These are phyloP conservation scores for Tenthredo mesomela DNA, from an alignment of 2,888 invertebrate genomes.

Conservation along the genomic window DNA sequence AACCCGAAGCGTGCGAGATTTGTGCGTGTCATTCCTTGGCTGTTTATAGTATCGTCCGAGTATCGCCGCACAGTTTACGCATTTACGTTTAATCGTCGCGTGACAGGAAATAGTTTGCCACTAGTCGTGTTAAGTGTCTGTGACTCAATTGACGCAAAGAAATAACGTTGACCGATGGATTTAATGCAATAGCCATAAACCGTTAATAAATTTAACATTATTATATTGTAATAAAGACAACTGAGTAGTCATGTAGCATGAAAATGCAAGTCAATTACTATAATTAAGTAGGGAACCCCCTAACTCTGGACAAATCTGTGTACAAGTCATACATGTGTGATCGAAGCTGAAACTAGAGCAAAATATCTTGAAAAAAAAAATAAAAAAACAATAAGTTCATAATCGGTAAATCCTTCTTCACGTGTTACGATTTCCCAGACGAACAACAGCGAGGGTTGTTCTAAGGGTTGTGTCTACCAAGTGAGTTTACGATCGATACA, in stretches of 20 bases:
- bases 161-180: neutral
- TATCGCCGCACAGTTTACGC: neutral
- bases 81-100: slow-evolving; percentile 22
- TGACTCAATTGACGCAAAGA: neutral
- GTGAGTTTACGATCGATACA: neutral
- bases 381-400: neutral
- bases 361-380: neutral
- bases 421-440: neutral
- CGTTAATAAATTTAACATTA: neutral
- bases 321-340: neutral
- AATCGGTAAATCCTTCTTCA: neutral
- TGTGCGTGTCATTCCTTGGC: neutral
- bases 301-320: neutral
- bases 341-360: neutral
- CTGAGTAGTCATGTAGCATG: neutral
- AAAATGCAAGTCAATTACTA: neutral
- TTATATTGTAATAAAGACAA: neutral
- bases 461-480: too few species aligned
- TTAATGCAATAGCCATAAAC: neutral
- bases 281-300: neutral
- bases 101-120: slow-evolving; percentile 10
- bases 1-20: neutral
- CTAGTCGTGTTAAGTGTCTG: neutral
- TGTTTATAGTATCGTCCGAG: neutral
- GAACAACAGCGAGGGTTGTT: neutral